Evolutionary conservation across 2,113 vertebrate species (phyloP).

Genomic region (Sinosuthora webbiana): DNA sequence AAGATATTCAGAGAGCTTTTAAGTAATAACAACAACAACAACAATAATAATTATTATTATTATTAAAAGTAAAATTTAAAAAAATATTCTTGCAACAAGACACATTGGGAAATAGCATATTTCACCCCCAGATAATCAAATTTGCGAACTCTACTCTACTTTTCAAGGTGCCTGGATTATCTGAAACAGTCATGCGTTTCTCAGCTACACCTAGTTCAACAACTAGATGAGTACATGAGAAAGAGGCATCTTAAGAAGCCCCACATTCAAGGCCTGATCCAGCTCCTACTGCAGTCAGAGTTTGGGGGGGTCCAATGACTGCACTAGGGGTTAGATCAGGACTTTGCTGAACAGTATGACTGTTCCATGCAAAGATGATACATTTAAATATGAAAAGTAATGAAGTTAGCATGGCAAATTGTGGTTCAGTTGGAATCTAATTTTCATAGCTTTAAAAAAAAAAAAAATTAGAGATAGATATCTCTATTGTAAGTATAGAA

Average conservation of each 20-base stretch:
- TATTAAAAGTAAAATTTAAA: too few species aligned
- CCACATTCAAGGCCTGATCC: background rate
- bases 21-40: background rate
- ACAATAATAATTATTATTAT: background rate
- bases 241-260: background rate
- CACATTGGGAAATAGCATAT: background rate
- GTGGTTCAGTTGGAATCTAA: slow-evolving; percentile 40
- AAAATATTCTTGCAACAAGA: background rate
- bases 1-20: background rate
- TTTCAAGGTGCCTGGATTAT: background rate
- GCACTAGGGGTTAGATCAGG: background rate
- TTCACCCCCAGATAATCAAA: background rate
- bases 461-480: slow-evolving; percentile 46
- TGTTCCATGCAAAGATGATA: background rate
- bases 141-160: background rate
- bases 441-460: slow-evolving; percentile 35
- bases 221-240: background rate
- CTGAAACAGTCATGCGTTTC: background rate
- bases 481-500: slow-evolving; percentile 54
- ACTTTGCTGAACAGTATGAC: background rate
- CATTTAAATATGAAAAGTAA: slow-evolving; percentile 64
- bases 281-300: background rate
- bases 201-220: background rate
- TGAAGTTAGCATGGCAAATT: slow-evolving; percentile 40
- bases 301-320: background rate